Evolutionary conservation across 2,113 vertebrate species (phyloP).

Genomic region (Lathamus discolor): DNA sequence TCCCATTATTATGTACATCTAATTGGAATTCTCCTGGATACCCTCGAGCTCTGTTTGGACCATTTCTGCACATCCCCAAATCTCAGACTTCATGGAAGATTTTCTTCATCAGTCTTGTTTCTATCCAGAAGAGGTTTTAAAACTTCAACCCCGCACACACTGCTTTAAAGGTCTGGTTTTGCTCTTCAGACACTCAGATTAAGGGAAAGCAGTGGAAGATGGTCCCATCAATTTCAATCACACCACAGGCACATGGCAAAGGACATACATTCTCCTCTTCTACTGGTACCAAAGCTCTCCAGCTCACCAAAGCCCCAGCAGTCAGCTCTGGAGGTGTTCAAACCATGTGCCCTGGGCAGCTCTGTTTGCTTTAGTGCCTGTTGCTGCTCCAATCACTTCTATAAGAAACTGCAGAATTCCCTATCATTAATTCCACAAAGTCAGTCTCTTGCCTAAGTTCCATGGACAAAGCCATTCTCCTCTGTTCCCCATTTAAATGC

Average conservation of each 20-base stretch:
- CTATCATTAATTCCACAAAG: not conserved
- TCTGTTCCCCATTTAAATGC: fast-evolving
- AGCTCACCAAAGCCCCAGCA: not conserved
- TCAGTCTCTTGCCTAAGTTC: not conserved
- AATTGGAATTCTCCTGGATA: slow-evolving; percentile 14
- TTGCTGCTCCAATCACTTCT: not conserved
- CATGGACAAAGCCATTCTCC: not conserved
- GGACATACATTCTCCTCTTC: not conserved
- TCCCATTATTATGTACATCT: not conserved
- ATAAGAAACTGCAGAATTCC: not conserved
- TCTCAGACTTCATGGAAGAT: not conserved
- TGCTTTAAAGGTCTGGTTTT: not conserved
- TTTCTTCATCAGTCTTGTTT: not conserved
- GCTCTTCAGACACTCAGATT: no score
- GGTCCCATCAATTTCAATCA: not conserved
- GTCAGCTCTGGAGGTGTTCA: not conserved
- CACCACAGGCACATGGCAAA: no score
- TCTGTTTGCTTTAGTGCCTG: not conserved
- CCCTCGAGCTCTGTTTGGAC: not conserved
- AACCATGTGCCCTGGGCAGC: not conserved
- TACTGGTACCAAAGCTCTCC: not conserved
- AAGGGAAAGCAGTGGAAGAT: not conserved
- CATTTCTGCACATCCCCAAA: not conserved
- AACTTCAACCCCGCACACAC: fast-evolving
- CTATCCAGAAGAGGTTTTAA: not conserved